Evolutionary conservation across 2,888 invertebrate genomes (phyloP).

Genomic region (Tetramorium bicarinatum): DNA sequence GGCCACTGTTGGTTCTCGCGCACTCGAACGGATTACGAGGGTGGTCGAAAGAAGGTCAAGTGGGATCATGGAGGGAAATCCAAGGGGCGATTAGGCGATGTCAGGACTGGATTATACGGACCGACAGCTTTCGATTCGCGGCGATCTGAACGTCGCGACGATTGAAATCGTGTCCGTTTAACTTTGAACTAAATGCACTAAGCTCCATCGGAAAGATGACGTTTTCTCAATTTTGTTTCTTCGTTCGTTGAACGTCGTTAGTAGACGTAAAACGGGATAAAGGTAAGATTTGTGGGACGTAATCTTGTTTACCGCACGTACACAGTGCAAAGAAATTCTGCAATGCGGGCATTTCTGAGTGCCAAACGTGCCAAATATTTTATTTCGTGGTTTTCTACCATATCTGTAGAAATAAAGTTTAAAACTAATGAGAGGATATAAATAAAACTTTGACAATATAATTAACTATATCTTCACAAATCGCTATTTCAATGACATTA

Average conservation of each 20-base stretch:
- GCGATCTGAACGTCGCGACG: conserved; percentile 32
- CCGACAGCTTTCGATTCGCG: conserved; percentile 39
- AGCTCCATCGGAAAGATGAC: neutral
- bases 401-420: neutral
- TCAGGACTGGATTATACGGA: conserved; percentile 55
- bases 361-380: conserved; percentile 1
- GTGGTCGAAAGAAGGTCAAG: conserved; percentile 62
- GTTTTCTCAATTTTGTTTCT: conserved; percentile 7
- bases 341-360: conserved; percentile 2
- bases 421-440: neutral
- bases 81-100: conserved; percentile 61
- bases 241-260: neutral
- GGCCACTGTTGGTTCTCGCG: conserved; percentile 41
- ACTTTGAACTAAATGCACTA: conserved; percentile 22
- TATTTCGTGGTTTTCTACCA: neutral
- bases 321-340: conserved; percentile 13
- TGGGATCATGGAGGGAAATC: conserved; percentile 49
- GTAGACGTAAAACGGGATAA: neutral
- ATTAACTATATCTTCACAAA: neutral
- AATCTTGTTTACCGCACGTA: conserved; percentile 6
- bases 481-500: neutral
- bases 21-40: conserved; percentile 61
- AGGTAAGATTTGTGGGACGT: neutral
- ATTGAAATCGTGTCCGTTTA: conserved; percentile 55
- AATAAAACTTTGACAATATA: neutral